Conservation (phyloP, 2,888 invertebrate species). For the Schizaphis graminum region DNA sequence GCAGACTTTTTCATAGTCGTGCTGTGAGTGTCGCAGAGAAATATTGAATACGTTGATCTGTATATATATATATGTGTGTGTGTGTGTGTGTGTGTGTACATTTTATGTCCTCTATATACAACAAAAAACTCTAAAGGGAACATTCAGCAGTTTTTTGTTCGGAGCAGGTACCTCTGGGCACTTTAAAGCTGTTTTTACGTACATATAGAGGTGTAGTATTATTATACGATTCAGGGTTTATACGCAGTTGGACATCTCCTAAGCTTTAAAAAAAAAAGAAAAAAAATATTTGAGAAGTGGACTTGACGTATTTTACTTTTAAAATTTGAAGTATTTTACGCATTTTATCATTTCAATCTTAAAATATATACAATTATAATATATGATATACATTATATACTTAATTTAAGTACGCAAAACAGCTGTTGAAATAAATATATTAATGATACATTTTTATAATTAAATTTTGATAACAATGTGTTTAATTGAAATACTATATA, state of each 20-base stretch:
- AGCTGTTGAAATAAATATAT: not conserved
- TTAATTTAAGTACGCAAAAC: not conserved
- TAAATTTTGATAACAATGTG: not conserved
- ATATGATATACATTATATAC: not conserved
- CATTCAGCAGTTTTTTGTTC: conserved; percentile 60
- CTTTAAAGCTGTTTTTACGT: conserved; percentile 48
- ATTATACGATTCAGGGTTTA: conserved; percentile 25
- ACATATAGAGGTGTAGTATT: not conserved
- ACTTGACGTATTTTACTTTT: conserved; percentile 2
- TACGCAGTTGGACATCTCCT: conserved; percentile 35
- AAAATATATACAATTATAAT: not conserved
- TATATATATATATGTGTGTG: not conserved
- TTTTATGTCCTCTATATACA: conserved; percentile 7
- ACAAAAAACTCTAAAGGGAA: conserved; percentile 48
- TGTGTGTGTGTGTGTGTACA: not conserved
- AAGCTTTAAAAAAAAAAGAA: conserved; percentile 9
- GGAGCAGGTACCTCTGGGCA: conserved; percentile 51
- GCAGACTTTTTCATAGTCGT: conserved; percentile 64
- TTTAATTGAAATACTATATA: not conserved
- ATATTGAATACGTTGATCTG: conserved; percentile 51
- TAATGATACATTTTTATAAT: not conserved
- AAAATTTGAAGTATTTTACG: not conserved
- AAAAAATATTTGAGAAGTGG: conserved; percentile 31
- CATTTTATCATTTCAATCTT: not conserved
- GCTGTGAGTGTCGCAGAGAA: conserved; percentile 63